Conservation (phyloP, 1,140 invertebrate species). For the Eurosta solidaginis region DNA sequence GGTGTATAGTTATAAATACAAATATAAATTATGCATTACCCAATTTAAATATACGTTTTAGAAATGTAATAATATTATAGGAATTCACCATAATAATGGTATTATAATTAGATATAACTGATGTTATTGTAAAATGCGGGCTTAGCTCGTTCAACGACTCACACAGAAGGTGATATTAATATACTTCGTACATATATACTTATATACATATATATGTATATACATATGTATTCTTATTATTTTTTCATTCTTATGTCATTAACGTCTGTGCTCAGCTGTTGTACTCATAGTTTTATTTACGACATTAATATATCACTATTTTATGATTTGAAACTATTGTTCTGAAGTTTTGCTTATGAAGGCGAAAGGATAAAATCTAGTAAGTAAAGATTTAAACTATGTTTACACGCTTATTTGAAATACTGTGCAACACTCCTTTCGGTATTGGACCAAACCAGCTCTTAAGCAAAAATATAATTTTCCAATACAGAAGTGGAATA, state of each 20-base stretch:
- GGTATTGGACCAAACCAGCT: too few relatives aligned
- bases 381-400: too few relatives aligned
- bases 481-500: too few relatives aligned
- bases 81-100: slow-evolving; percentile 6
- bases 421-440: too few relatives aligned
- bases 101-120: slow-evolving; percentile 18
- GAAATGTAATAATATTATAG: not conserved
- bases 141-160: not conserved
- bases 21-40: not conserved
- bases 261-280: not conserved
- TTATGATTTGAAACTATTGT: not conserved
- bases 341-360: not conserved
- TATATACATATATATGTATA: too few relatives aligned
- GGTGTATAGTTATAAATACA: not conserved
- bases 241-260: not conserved
- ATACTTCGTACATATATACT: too few relatives aligned
- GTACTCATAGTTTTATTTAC: slow-evolving; percentile 23
- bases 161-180: too few relatives aligned
- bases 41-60: not conserved
- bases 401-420: too few relatives aligned
- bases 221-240: too few relatives aligned
- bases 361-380: too few relatives aligned
- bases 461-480: too few relatives aligned
- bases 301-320: not conserved
- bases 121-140: too few relatives aligned